Conservation (phyloP, 2,888 invertebrate genomes). For the Ypsolopha sequella region DNA sequence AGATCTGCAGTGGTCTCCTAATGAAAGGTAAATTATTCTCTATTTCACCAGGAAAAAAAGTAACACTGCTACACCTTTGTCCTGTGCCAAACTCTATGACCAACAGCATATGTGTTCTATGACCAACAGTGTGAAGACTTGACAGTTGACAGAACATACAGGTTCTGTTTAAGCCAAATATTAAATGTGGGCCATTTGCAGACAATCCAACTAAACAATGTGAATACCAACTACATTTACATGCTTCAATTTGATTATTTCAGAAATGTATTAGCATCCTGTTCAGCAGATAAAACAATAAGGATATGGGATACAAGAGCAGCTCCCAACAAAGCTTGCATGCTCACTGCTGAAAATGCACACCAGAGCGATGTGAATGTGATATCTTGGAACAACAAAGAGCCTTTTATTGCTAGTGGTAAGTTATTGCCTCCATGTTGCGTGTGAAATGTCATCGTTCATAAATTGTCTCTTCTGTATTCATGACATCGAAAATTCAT, state of each 20-base stretch:
- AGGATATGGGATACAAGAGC: constrained; percentile 97
- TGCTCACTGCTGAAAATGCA: constrained; percentile 87
- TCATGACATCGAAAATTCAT: too few relatives aligned
- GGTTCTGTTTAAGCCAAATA: too few relatives aligned
- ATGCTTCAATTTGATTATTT: constrained; percentile 11
- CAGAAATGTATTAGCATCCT: constrained; percentile 86
- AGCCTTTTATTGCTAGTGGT: constrained; percentile 90
- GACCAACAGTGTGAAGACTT: too few relatives aligned
- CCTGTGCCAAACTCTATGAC: neutral
- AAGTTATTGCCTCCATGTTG: constrained; percentile 22
- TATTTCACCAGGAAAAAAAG: neutral
- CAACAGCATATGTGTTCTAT: too few relatives aligned
- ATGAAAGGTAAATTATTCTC: constrained; percentile 72
- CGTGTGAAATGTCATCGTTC: too few relatives aligned
- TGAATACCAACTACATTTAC: too few relatives aligned
- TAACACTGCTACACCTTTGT: neutral
- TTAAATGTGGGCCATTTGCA: too few relatives aligned
- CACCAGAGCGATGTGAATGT: constrained; percentile 97
- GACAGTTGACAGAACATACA: too few relatives aligned
- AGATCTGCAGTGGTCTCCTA: constrained; percentile 99
- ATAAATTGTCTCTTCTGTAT: too few relatives aligned
- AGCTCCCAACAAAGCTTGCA: constrained; percentile 88
- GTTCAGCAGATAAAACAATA: constrained; percentile 90
- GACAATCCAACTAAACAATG: too few relatives aligned
- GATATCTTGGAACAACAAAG: constrained; percentile 94